A percentile compares a stretch with the other conserved stretches of the same genome.
These are phyloP conservation scores for Falcunculus frontatus DNA, from an alignment of 2,113 vertebrate genomes.

Conservation along the genomic window DNA sequence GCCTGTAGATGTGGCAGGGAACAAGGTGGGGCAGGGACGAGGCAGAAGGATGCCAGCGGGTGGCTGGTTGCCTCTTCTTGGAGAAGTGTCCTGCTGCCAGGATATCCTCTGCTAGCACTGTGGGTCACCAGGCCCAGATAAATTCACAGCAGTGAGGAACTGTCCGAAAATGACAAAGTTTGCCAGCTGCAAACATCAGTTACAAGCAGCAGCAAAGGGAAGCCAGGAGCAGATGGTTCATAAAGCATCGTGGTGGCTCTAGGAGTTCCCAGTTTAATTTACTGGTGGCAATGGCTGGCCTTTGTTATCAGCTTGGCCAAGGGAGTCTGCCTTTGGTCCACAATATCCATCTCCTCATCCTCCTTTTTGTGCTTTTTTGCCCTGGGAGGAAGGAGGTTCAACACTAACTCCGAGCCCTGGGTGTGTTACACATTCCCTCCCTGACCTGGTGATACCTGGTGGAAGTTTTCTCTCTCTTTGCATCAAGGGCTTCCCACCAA, in stretches of 20 bases:
- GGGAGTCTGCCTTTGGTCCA: background rate
- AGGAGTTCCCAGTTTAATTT: background rate
- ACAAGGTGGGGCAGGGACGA: background rate
- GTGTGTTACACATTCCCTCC: background rate
- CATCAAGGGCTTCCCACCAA: background rate
- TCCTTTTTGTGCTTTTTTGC: background rate
- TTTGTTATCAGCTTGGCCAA: background rate
- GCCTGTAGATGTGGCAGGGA: background rate
- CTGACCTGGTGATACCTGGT: rapidly evolving
- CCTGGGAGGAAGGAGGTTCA: background rate
- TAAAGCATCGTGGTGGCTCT: background rate
- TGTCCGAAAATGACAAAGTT: background rate
- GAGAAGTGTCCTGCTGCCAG: background rate
- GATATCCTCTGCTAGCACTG: background rate
- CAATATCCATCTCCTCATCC: background rate
- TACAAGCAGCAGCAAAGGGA: background rate
- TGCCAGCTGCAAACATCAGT: background rate
- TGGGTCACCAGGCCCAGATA: background rate
- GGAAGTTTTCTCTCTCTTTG: background rate
- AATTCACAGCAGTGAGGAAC: background rate
- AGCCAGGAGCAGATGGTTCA: conserved; percentile 12
- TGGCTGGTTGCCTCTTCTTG: background rate
- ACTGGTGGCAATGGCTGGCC: background rate
- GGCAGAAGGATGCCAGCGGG: background rate
- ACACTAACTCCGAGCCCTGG: background rate